Base-by-base conservation (phyloP, 30 jellyfish, hydroid and myxozoan genomes). In the Nemopilema nomurai region DNA sequence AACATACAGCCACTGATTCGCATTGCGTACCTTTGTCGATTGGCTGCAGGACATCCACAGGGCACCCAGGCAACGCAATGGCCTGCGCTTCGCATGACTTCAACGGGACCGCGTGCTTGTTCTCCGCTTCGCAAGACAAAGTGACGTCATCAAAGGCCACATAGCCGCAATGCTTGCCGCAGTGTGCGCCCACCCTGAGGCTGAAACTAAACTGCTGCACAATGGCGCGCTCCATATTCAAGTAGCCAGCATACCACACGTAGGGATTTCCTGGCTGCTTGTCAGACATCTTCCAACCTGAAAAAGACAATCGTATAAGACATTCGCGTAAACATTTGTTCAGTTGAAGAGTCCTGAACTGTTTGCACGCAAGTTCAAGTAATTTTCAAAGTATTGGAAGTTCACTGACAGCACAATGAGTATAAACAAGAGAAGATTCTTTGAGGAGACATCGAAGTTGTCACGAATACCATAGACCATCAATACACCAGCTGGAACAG, bases 101-200 rank as follows among this genome's bases (percentile, higher is more conserved):
- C 49, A 77, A 29, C 19, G 96, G 21, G 22, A 91, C 68, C 28
- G 32, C 41, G 9, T 49, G 51, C 18, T 33, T 52, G 41, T 91
- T 82, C 53, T 80, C 80, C 0, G 86, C 78, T 28, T 74, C 93
- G 62, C 97, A 91, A 32, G 81, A 67, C 84, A 91, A 79, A 1
- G 85, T 51, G 88, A 91, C 71, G 74, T 86, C 97, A 74, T 93
- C 90, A 26, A 91, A 57, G 13, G 96, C 89, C 26, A 86, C 91
- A 24, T 89, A 88, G 21, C 89, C 85, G 53, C 97, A 89, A 21
- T 76, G 80, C 79, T 67, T 76, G 19, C 87, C 80, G 72, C 97
- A 89, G 4, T 32, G 57, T 51, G 57, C 62, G 16, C 84, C 31
- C 9, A 74, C 66, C 26, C 83, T 69, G 30, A 83, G 89, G 18